A percentile compares a stretch with the other conserved stretches of the same genome.
Conservation (phyloP, 2,113 vertebrate genomes). For the Nannospalax galili region DNA sequence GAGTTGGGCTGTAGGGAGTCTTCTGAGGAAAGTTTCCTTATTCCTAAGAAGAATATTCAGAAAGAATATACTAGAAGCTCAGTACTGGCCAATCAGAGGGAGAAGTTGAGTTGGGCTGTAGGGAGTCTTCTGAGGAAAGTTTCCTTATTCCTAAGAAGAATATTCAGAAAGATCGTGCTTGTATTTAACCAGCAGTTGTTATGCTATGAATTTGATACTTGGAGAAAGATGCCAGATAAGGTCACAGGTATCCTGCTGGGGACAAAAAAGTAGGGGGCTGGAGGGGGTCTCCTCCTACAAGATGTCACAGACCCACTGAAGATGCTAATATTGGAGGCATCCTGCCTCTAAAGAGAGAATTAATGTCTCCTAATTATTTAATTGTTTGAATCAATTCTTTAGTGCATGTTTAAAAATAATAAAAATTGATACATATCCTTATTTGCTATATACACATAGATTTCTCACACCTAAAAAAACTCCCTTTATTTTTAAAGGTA, state of each 20-base stretch:
- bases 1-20: not conserved
- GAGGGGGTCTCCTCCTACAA: not conserved
- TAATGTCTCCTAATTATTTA: not conserved
- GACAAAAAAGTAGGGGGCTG: not conserved
- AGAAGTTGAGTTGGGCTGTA: not conserved
- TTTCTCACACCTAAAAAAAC: conserved; percentile 9
- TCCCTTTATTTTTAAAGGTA: conserved; percentile 26
- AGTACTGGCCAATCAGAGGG: not conserved
- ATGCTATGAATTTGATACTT: not conserved
- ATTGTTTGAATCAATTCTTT: not conserved
- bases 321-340: not conserved
- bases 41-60: not conserved
- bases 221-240: not conserved
- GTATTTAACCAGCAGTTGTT: not conserved
- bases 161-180: not conserved
- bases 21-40: conserved; percentile 5
- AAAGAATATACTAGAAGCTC: not conserved
- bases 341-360: not conserved
- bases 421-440: not conserved
- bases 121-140: conserved; percentile 6
- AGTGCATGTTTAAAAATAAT: conserved; percentile 19
- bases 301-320: not conserved
- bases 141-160: not conserved
- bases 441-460: not conserved
- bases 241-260: not conserved